phyloP scores from a whole-genome alignment of 1,140 invertebrate species.

The Capitella teleta region DNA sequence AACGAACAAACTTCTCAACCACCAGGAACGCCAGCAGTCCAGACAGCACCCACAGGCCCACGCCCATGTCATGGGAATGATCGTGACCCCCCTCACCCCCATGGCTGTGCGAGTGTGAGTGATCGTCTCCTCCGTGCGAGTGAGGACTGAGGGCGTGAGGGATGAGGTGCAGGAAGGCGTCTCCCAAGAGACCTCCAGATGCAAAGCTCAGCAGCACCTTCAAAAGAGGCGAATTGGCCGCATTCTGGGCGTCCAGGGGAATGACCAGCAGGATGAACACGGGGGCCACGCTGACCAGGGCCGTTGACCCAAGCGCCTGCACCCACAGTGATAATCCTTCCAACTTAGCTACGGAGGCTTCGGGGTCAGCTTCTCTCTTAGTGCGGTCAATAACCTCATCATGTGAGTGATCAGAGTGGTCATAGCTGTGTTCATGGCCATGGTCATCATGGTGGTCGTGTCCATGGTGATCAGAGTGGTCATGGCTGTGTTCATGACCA shows the following conservation, averaged over 20 bases:
- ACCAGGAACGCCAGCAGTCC: slow-evolving; percentile 86
- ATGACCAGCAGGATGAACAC: slow-evolving; percentile 88
- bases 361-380: slow-evolving; percentile 1
- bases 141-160: slow-evolving; percentile 73
- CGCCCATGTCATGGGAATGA: slow-evolving; percentile 55
- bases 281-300: slow-evolving; percentile 86
- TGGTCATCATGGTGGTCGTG: slow-evolving; percentile 24
- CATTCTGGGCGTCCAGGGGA: slow-evolving; percentile 65
- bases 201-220: slow-evolving; percentile 88
- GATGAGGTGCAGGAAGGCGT: slow-evolving; percentile 93
- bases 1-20: slow-evolving; percentile 82
- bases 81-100: slow-evolving; percentile 45
- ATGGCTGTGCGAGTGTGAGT: slow-evolving; percentile 46
- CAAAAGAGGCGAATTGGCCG: slow-evolving; percentile 63
- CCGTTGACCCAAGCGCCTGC: slow-evolving; percentile 55
- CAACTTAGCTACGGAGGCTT: slow-evolving; percentile 10
- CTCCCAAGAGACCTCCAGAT: slow-evolving; percentile 84
- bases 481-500: slow-evolving; percentile 5
- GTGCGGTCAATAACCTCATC: slow-evolving; percentile 8
- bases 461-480: slow-evolving; percentile 23
- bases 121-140: slow-evolving; percentile 24
- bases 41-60: slow-evolving; percentile 77
- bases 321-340: slow-evolving; percentile 25
- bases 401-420: slow-evolving; percentile 31
- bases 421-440: slow-evolving; percentile 3